phyloP scores from a whole-genome alignment of 1,140 invertebrate species.

The Lanistes nyassanus region DNA sequence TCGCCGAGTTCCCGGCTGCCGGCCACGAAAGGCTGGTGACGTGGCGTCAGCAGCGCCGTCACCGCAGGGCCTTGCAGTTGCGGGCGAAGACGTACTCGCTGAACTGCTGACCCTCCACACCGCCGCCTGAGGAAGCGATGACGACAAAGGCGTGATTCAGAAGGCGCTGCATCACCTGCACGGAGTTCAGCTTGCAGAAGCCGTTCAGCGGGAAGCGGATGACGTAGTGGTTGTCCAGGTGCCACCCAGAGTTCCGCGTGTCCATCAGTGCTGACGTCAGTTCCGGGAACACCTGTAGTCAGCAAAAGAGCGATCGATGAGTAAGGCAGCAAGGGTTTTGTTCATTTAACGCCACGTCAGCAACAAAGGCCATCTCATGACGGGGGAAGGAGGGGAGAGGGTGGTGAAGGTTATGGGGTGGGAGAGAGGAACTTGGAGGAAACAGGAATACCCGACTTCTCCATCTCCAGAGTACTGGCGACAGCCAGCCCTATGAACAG shows the following conservation, averaged over 20 bases:
- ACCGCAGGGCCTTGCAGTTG: slow-evolving; percentile 39
- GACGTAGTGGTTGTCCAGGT: slow-evolving; percentile 85
- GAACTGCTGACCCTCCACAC: slow-evolving; percentile 91
- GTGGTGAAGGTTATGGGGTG: too few species aligned
- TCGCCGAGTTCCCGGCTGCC: too few species aligned
- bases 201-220: slow-evolving; percentile 92
- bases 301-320: not conserved
- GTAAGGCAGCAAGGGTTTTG: too few species aligned
- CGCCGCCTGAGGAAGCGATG: slow-evolving; percentile 85
- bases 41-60: not conserved
- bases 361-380: too few species aligned
- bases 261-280: slow-evolving; percentile 86
- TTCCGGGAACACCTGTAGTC: slow-evolving; percentile 79
- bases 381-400: too few species aligned
- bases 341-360: too few species aligned
- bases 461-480: too few species aligned
- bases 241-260: slow-evolving; percentile 82
- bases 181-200: slow-evolving; percentile 91
- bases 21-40: too few species aligned
- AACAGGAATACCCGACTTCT: too few species aligned
- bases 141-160: slow-evolving; percentile 86
- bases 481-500: too few species aligned
- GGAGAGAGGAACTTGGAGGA: too few species aligned
- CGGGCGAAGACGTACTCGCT: slow-evolving; percentile 85
- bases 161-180: slow-evolving; percentile 87